These are phyloP conservation scores for Protodeltote pygarga DNA, from an alignment of 2,888 invertebrate species.

Conservation along the genomic window DNA sequence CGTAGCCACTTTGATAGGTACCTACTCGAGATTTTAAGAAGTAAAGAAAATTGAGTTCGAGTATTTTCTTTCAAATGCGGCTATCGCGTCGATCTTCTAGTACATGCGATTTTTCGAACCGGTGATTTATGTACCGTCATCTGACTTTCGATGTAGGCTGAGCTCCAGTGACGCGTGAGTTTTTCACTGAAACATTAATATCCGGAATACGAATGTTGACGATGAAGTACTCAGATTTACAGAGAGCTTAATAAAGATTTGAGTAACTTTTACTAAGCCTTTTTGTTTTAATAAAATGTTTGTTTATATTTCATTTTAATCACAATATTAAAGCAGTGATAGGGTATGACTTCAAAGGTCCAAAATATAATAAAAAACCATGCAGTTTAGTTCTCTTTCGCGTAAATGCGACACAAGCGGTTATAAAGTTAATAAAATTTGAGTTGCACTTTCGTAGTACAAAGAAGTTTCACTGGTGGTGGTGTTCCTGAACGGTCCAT, in stretches of 20 bases:
- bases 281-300: neutral
- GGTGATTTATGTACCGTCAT: constrained; percentile 34
- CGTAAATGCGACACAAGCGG: too few species aligned
- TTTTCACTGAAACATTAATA: constrained; percentile 30
- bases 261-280: neutral
- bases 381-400: too few species aligned
- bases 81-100: constrained; percentile 16
- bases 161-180: constrained; percentile 17
- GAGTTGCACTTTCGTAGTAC: too few species aligned
- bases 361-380: too few species aligned
- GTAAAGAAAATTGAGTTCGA: constrained; percentile 46
- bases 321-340: too few species aligned
- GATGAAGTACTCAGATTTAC: constrained; percentile 6
- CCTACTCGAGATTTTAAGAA: constrained; percentile 42
- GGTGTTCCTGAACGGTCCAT: too few species aligned
- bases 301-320: neutral
- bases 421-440: too few species aligned
- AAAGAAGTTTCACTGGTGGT: too few species aligned
- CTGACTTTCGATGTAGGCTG: constrained; percentile 20
- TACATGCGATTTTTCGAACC: constrained; percentile 33
- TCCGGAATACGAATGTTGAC: neutral
- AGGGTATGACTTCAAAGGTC: too few species aligned
- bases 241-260: constrained; percentile 5
- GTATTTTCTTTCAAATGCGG: constrained; percentile 38
- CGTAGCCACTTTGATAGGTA: constrained; percentile 39